Base-by-base conservation (phyloP, 2,888 invertebrate species). In the Shargacucullia verbasci region DNA sequence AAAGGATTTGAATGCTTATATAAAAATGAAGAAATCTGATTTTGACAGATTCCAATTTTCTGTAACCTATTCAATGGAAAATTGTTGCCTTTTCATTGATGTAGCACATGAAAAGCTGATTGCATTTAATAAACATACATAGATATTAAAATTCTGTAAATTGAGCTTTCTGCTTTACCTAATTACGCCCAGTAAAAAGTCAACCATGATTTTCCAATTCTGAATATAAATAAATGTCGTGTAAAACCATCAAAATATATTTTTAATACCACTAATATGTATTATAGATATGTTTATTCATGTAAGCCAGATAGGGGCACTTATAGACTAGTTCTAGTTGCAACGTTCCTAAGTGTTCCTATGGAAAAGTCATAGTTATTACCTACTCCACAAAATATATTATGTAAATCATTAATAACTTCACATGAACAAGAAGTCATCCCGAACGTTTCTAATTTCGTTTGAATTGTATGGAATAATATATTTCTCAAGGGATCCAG, bases 391-490 rank as follows among this genome's bases (percentile, higher is more conserved):
- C 20, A 20, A 4, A 20, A 20, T 20, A 20, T 20, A 20, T 3
- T 20, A 20, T 20, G 4, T 20, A 20, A 3, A 20, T 20, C 20
- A 20, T 20, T 20, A n/a, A n/a, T n/a, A n/a, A 20, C 20, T 4
- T 20, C 20, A 20, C 20, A 20, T 20, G 35, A 46, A 49, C 58
- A 34, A 62, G 49, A 38, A 68, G 49, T 40, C 25, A 59, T 69
- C 63, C 41, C 25, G 46, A 59, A 49, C 35, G 46, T 75, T 68
- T 79, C 81, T 82, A 82, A 81, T 84, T 82, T 82, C 81, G 67
- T 54, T 58, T 68, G 78, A 79, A 73, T 80, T 76, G 80, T 69
- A 40, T 77, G 74, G 80, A 71, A 79, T 81, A 72, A 80, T 82
- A 81, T 73, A 79, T 82, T 82, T 80, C 77, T 60, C 63, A 41